These are phyloP conservation scores for Pecten maximus DNA, from an alignment of 2,888 invertebrate species.

Conservation along the genomic window DNA sequence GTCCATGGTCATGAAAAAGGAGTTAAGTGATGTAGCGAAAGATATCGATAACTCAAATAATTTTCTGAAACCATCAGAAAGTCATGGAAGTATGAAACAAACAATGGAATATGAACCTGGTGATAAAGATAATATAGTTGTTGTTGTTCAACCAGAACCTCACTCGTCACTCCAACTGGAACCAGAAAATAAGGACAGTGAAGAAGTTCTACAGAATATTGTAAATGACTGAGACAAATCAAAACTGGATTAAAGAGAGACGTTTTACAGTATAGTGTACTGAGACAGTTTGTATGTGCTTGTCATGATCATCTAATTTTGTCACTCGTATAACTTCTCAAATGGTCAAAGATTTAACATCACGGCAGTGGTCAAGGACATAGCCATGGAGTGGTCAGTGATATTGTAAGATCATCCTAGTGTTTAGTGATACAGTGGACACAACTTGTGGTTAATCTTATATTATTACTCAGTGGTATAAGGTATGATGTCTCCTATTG, in stretches of 20 bases:
- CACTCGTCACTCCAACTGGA: not conserved
- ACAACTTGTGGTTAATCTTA: not conserved
- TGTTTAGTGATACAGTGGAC: not conserved
- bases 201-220: not conserved
- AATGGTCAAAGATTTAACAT: not conserved
- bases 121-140: not conserved
- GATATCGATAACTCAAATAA: not conserved
- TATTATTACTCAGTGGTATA: not conserved
- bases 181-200: not conserved
- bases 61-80: conserved; percentile 19
- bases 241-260: not conserved
- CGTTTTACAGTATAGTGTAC: not conserved
- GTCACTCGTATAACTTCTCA: not conserved
- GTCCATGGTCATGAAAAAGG: not conserved
- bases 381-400: not conserved
- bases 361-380: not conserved
- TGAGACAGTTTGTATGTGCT: not conserved
- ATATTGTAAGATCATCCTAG: not conserved
- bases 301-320: not conserved
- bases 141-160: conserved; percentile 1
- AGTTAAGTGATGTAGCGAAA: conserved; percentile 6
- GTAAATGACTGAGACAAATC: not conserved
- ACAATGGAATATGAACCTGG: not conserved
- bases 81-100: conserved; percentile 21
- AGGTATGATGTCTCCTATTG: not conserved